Percentiles rank a stretch among this genome's conserved stretches.
Evolutionary conservation across 2,888 invertebrate genomes (phyloP).

Genomic region (Anoplius nigerrimus): DNA sequence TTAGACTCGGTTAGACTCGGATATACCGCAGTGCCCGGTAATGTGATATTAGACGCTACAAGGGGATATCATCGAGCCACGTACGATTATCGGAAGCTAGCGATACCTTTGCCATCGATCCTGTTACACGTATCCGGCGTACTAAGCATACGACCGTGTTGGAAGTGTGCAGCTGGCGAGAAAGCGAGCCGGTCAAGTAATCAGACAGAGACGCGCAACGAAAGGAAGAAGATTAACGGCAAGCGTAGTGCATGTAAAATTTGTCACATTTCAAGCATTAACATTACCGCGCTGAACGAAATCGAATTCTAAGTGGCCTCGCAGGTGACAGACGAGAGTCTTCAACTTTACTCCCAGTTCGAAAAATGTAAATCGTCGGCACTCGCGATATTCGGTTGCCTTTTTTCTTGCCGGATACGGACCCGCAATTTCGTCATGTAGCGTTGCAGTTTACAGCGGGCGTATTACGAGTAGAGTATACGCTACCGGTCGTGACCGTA

Average conservation of each 20-base stretch:
- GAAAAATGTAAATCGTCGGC: background rate
- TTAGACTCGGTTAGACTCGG: no score
- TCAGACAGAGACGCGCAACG: no score
- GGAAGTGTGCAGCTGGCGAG: no score
- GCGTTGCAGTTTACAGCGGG: background rate
- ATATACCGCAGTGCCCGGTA: no score
- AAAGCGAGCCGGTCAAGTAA: no score
- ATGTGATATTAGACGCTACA: no score
- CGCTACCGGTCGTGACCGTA: slow-evolving; percentile 2
- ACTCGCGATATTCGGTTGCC: background rate
- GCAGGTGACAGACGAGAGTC: slow-evolving; percentile 26
- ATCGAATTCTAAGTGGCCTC: slow-evolving; percentile 37
- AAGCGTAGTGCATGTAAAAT: slow-evolving; percentile 2
- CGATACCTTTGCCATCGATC: no score
- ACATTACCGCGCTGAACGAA: slow-evolving; percentile 28
- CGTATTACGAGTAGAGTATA: background rate
- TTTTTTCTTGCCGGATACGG: background rate
- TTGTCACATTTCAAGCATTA: slow-evolving; percentile 37
- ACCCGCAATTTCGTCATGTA: slow-evolving; percentile 9
- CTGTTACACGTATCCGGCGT: no score
- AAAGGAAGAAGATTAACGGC: no score
- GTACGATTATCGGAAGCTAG: no score
- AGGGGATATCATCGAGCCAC: no score
- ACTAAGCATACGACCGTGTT: no score
- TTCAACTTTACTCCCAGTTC: slow-evolving; percentile 16